Percentiles rank a stretch among this genome's conserved stretches.
phyloP scores from a whole-genome alignment of 2,113 vertebrate genomes.

The Serranochromis macrocephalus region DNA sequence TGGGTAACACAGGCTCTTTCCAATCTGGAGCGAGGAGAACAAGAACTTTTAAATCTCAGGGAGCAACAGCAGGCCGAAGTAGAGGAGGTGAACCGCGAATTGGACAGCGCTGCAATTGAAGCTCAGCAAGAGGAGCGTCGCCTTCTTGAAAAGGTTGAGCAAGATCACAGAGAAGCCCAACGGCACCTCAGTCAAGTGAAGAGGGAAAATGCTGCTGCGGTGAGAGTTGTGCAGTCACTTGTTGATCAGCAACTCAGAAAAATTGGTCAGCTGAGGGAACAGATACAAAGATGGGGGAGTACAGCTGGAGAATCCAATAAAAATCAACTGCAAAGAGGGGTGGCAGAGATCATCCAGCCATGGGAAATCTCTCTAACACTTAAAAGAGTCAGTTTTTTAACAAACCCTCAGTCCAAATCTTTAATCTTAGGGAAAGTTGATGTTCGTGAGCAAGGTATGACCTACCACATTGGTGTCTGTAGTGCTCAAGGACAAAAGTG shows the following conservation, averaged over 20 bases:
- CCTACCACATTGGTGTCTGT: constrained; percentile 61
- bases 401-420: constrained; percentile 6
- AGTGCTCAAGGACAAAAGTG: constrained; percentile 60
- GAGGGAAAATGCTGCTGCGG: constrained; percentile 60
- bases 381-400: constrained; percentile 60
- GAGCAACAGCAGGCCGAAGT: constrained; percentile 60
- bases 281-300: constrained; percentile 60
- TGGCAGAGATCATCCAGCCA: constrained; percentile 63
- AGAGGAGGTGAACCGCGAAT: constrained; percentile 52
- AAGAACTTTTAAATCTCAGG: constrained; percentile 56
- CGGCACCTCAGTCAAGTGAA: constrained; percentile 64
- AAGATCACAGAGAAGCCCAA: constrained; percentile 58
- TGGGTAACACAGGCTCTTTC: constrained; percentile 64
- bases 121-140: constrained; percentile 66
- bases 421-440: constrained; percentile 60
- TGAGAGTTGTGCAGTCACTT: constrained; percentile 61
- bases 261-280: constrained; percentile 61
- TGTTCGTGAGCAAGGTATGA: constrained; percentile 55
- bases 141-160: constrained; percentile 65
- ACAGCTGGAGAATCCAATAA: constrained; percentile 55
- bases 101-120: constrained; percentile 60
- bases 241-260: constrained; percentile 64
- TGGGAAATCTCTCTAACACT: constrained; percentile 68
- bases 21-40: constrained; percentile 57
- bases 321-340: constrained; percentile 61